Conservation (phyloP, 2,888 invertebrate species). For the Callyntrura guangdongensis region DNA sequence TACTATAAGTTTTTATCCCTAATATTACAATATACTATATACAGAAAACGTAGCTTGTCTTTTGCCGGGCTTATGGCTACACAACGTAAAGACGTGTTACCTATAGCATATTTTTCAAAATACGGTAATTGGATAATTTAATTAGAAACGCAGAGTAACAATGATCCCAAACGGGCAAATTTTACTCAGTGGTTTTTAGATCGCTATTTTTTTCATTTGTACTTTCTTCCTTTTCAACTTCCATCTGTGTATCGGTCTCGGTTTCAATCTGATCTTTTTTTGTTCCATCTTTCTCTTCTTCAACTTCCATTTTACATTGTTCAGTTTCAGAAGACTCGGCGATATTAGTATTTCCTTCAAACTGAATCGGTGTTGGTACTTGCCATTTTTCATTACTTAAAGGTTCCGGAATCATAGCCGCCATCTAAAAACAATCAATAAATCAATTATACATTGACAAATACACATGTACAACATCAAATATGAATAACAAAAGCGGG, state of each 20-base stretch:
- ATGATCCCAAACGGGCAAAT: too few species aligned
- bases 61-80: too few species aligned
- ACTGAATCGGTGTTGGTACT: slow-evolving; percentile 74
- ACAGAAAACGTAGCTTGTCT: too few species aligned
- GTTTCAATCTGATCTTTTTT: neutral
- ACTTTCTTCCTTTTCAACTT: slow-evolving; percentile 13
- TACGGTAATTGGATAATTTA: too few species aligned
- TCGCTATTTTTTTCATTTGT: slow-evolving; percentile 10
- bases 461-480: too few species aligned
- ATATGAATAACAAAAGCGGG: too few species aligned
- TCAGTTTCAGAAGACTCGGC: neutral
- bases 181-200: neutral
- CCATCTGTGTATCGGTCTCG: neutral
- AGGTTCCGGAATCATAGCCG: slow-evolving; percentile 55
- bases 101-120: too few species aligned
- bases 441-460: too few species aligned
- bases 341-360: slow-evolving; percentile 65
- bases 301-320: slow-evolving; percentile 71
- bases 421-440: slow-evolving; percentile 40
- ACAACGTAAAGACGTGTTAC: too few species aligned
- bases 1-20: too few species aligned
- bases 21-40: too few species aligned
- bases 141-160: too few species aligned
- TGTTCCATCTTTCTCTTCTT: slow-evolving; percentile 26
- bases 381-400: slow-evolving; percentile 58